Base-by-base conservation (phyloP, 2,797 vertebrate species). In the Sardinella longiceps region DNA sequence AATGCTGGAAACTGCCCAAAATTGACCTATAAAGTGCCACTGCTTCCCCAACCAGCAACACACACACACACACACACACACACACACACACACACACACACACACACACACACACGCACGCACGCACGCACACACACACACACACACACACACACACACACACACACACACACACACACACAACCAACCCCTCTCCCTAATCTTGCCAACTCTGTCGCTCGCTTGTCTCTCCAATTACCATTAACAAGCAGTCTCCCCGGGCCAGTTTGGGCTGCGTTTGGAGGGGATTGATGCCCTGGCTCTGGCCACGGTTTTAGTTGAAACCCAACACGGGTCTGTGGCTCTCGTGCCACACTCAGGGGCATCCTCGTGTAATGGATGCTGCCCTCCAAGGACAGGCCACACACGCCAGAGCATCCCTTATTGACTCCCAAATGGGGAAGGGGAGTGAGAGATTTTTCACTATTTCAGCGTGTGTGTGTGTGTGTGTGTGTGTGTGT, bases 201-300 rank as follows among this genome's bases (percentile, higher is more conserved):
- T 77, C 39, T 77, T 77, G 70, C 70, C 70, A 77, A 77, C 70
- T 77, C 70, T 43, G 37, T 37, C 15, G 18, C 70, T 77, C 37
- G 5, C 33, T 39, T 20, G 70, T 77, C 20, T 39, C 37, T 39
- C 37, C 33, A 77, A 77, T 77, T 77, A 77, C 70, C 70, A 77
- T 77, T 77, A 77, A 39, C 70, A 77, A 77, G 70, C 70, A 20
- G 37, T 77, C 70, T 77, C 70, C 10, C 10, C 5, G 37, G 70
- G 70, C 33, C 70, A 77, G 70, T 77, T 77, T 39, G 37, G 70
- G 33, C 70, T 77, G 70, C 1, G 15, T 43, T 77, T 39, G 70
- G 37, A 77, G 33, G 37, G 70, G 33, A 43, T 43, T 39, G 37
- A 77, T 77, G 5, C 18, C 37, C 18, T 77, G 70, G 37, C 70